Evolutionary conservation across 2,888 invertebrate species (phyloP).

Genomic region (Drosophila pegasa): DNA sequence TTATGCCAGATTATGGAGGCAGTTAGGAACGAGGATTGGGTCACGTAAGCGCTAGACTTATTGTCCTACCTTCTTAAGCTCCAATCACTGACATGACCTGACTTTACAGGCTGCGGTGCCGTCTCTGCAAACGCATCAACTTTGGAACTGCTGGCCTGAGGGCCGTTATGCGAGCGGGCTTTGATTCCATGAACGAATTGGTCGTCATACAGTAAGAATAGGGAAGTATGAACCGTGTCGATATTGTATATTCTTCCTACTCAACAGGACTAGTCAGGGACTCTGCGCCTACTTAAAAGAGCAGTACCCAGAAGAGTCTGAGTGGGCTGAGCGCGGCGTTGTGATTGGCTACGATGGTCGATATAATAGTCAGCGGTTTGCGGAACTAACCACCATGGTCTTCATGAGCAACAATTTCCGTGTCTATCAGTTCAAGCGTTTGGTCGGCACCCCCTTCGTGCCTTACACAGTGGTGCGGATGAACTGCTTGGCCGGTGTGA

Average conservation of each 20-base stretch:
- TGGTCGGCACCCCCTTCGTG: constrained; percentile 97
- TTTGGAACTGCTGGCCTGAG: constrained; percentile 98
- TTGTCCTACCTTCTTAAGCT: not conserved
- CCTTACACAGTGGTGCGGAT: constrained; percentile 92
- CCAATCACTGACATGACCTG: not conserved
- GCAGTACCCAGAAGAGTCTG: constrained; percentile 85
- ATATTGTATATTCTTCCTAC: not conserved
- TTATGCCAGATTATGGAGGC: constrained; percentile 88
- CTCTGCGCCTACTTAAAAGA: constrained; percentile 90
- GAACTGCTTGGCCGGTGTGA: constrained; percentile 93
- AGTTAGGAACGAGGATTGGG: constrained; percentile 86
- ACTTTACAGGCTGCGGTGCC: constrained; percentile 85
- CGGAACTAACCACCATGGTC: constrained; percentile 92
- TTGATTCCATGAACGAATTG: constrained; percentile 97
- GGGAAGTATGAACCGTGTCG: not conserved
- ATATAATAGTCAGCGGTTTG: constrained; percentile 94
- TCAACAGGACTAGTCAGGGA: constrained; percentile 92
- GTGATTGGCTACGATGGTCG: constrained; percentile 97
- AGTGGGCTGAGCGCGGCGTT: constrained; percentile 88
- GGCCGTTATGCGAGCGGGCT: constrained; percentile 96
- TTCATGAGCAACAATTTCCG: constrained; percentile 91
- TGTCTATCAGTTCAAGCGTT: constrained; percentile 92
- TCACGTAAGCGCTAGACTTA: constrained; percentile 1
- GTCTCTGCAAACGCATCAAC: constrained; percentile 90
- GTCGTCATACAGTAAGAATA: constrained; percentile 91